Percentiles rank a stretch among this genome's conserved stretches.
These are phyloP conservation scores for Pseudococcus viburni DNA, from an alignment of 2,888 invertebrate species.

Conservation along the genomic window DNA sequence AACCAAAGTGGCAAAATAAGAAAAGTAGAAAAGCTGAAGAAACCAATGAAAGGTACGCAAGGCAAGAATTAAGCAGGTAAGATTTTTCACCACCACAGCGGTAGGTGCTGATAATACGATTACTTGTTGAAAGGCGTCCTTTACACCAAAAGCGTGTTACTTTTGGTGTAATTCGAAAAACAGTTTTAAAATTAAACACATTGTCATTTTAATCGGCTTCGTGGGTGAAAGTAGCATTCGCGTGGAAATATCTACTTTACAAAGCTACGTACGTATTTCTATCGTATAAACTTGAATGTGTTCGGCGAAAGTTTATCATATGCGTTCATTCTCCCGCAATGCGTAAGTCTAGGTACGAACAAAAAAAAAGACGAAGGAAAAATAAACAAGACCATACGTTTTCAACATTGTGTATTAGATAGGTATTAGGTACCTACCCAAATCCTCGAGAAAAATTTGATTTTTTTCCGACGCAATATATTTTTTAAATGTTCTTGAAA, in stretches of 20 bases:
- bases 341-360: not conserved
- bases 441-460: too few relatives aligned
- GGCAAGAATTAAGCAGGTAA: not conserved
- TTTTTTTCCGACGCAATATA: too few relatives aligned
- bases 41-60: not conserved
- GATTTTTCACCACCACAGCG: not conserved
- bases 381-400: not conserved
- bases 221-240: constrained; percentile 17
- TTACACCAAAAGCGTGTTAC: not conserved
- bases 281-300: constrained; percentile 18
- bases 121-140: not conserved
- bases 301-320: not conserved
- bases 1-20: not conserved
- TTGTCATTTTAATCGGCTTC: constrained; percentile 13
- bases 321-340: constrained; percentile 6
- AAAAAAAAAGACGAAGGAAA: not conserved
- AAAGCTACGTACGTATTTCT: not conserved
- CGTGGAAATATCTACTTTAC: constrained; percentile 12
- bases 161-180: not conserved
- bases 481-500: too few relatives aligned
- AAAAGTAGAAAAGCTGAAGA: not conserved
- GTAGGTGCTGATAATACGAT: not conserved
- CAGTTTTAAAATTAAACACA: constrained; percentile 17
- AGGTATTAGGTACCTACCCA: too few relatives aligned
- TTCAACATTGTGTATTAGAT: too few relatives aligned